Percentiles rank a stretch among this genome's conserved stretches.
phyloP scores from a whole-genome alignment of 2,113 vertebrate species.

The Halcyon malimbica region DNA sequence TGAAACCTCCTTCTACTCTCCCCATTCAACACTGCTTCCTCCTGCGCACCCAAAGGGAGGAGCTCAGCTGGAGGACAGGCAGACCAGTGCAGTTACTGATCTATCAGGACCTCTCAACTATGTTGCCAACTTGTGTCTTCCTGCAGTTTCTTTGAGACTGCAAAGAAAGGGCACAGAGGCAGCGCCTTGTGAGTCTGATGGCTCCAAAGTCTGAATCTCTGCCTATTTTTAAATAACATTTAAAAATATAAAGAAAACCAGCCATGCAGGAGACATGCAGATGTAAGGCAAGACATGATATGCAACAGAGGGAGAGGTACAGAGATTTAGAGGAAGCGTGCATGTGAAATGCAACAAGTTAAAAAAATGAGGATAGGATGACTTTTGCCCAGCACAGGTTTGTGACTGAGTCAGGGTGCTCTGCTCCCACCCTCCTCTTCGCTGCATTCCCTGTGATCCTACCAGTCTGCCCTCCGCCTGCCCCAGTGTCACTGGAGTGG shows the following conservation, averaged over 20 bases:
- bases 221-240: not conserved
- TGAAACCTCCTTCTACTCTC: not conserved
- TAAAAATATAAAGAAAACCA: not conserved
- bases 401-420: not conserved
- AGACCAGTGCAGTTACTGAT: not conserved
- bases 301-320: accelerated
- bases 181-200: not conserved
- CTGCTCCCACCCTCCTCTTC: not conserved
- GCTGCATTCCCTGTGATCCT: not conserved
- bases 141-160: not conserved
- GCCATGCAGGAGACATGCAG: not conserved
- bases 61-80: not conserved
- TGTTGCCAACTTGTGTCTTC: not conserved
- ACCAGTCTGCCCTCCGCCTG: not conserved
- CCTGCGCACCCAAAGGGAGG: accelerated
- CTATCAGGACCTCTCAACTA: accelerated
- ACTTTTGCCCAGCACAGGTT: not conserved
- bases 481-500: not conserved
- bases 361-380: not conserved
- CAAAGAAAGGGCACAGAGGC: not conserved
- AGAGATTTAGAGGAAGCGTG: not conserved
- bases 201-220: not conserved
- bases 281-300: not conserved
- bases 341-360: not conserved
- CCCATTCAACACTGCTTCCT: not conserved